Base-by-base conservation (phyloP, 30 jellyfish, hydroid and myxozoan species). In the Phacellophora camtschatica region DNA sequence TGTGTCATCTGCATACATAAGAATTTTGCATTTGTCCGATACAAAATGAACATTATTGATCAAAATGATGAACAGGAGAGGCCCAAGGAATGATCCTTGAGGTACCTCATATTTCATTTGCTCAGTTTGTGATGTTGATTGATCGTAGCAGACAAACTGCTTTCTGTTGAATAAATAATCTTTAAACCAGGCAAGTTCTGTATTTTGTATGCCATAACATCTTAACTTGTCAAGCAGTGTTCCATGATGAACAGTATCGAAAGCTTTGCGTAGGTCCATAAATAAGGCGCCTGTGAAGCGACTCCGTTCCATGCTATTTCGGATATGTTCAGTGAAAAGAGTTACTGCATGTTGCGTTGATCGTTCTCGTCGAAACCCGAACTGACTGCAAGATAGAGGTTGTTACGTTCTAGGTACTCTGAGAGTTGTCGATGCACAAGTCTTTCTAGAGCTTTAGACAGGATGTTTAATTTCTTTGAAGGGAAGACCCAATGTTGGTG, bases 81-180 rank as follows among this genome's bases (percentile, higher is more conserved):
- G 67, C 69, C 66, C 82, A 75, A 53, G 90, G 49, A 58, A 36
- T 39, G 73, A 39, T 8, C 82, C 72, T 37, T 48, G 84, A 65
- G 90, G 84, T 36, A 78, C 90, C 84, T 86, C 90, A 63, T 64
- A 78, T 18, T 85, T 78, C 74, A 63, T 64, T 19, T 62, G 90
- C 84, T 78, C 84, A 28, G 74, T 45, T 78, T 78, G 79, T 62
- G 84, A 78, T 37, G 65, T 78, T 39, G 84, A 59, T 78, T 63
- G 72, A 78, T 78, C 85, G 39, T 63, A 79, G 74, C 75, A 63
- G 30, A 79, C 73, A 42, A 61, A 79, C 30, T 79, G 85, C 66
- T 62, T 49, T 18, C 91, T 63, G 64, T 79, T 79, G 84, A 79
- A 79, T 41, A 79, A 46, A 43, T 61, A 79, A 29, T 79, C 74